Conservation (phyloP, 2,888 invertebrate genomes). For the Ferrisia virgata region DNA sequence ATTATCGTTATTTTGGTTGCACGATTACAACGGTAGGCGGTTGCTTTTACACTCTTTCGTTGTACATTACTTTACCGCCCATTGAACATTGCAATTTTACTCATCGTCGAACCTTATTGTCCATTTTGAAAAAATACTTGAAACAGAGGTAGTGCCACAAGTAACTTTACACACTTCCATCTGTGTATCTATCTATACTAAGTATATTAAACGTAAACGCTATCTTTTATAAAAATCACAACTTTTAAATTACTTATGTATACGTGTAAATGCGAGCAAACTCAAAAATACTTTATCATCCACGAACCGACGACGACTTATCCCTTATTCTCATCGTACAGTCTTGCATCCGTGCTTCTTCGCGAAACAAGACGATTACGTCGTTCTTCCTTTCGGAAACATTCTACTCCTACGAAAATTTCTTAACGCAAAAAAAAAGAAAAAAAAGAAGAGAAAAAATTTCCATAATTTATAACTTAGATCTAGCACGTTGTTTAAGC, state of each 20-base stretch:
- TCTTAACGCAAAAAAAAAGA: not conserved
- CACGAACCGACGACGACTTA: not conserved
- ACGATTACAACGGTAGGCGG: not conserved
- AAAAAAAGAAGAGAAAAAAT: too few relatives aligned
- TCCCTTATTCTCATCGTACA: not conserved
- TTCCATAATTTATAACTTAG: not conserved
- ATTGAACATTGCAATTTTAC: not conserved
- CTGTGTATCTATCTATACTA: too few relatives aligned
- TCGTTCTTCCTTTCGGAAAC: not conserved
- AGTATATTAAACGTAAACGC: too few relatives aligned
- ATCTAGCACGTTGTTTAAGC: slow-evolving; percentile 5
- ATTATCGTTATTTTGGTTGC: not conserved
- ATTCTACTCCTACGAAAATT: not conserved
- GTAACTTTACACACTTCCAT: not conserved
- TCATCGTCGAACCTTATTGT: not conserved
- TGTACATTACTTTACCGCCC: not conserved
- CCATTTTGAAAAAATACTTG: too few relatives aligned
- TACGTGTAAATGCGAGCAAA: not conserved
- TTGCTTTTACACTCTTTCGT: not conserved
- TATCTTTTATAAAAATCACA: not conserved
- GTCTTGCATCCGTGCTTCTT: not conserved
- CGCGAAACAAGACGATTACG: not conserved
- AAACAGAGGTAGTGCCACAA: not conserved
- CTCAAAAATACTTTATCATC: not conserved
- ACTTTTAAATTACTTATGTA: not conserved